Base-by-base conservation (phyloP, 2,888 invertebrate species). In the Lasioglossum villosulum region DNA sequence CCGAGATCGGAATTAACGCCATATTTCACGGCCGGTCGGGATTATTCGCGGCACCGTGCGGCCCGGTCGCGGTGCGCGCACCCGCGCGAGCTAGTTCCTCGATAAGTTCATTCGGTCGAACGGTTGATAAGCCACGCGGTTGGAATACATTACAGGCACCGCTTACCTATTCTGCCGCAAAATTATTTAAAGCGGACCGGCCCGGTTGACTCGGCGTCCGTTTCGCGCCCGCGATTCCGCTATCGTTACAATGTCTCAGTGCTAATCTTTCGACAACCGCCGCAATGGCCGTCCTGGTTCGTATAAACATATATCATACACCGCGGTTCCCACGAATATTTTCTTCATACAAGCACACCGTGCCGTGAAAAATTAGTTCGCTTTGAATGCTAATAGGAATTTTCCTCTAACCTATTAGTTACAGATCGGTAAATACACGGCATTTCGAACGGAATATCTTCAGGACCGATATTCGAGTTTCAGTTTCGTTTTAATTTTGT, bases 41-140 rank as follows among this genome's bases (percentile, higher is more conserved):
- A 88, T 88, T 90, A 90, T 90, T 88, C 80, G 84, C 86, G 83
- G 78, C 77, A 78, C 59, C 66, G 80, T 78, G 75, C 78, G 66
- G 37, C 71, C 78, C n/a, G n/a, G 80, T 77, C 74, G 68, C 79
- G 78, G 72, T 78, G 48, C 75, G 83, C 82, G 77, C 82, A 84
- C 75, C 78, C 74, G 78, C 74, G 81, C 87, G 80, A 82, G 74
- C 81, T 71, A 82, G 75, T 88, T 84, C 76, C 81, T 82, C 84
- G 88, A 89, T 90, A 90, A 90, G 82, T 90, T 90, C 77, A 90
- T 89, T 90, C 86, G 86, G 85, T 89, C 86, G 83, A 87, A 84
- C 86, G 89, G 82, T 89, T 87, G 88, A 90, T 90, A 90, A 89
- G 84, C 82, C 87, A 87, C 78, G 80, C 80, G 87, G 81, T 83